Conservation (phyloP, 2,888 invertebrate genomes). For the Eurois occulta region DNA sequence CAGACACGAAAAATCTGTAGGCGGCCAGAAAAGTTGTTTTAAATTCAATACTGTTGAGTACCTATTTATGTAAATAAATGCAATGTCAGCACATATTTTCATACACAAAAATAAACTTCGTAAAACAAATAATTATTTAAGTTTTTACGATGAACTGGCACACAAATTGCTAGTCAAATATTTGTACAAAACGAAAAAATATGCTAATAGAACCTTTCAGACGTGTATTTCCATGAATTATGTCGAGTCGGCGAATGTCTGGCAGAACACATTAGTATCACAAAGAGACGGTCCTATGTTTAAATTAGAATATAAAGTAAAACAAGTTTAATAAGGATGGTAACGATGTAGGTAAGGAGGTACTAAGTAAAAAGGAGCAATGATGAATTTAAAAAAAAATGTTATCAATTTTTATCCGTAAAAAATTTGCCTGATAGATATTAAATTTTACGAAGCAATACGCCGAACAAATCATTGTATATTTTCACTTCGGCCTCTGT, state of each 20-base stretch:
- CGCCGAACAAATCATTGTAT: background rate
- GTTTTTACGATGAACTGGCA: slow-evolving; percentile 29
- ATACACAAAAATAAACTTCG: slow-evolving; percentile 28
- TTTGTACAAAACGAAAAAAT: slow-evolving; percentile 45
- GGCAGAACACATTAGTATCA: slow-evolving; percentile 48
- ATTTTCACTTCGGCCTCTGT: background rate
- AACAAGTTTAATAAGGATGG: slow-evolving; percentile 19
- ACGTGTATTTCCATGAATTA: slow-evolving; percentile 52
- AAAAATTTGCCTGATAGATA: background rate
- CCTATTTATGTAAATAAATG: background rate
- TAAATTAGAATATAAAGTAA: slow-evolving; percentile 54
- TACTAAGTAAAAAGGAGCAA: slow-evolving; percentile 6
- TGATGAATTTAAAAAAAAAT: background rate
- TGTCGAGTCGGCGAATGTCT: slow-evolving; percentile 43
- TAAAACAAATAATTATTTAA: slow-evolving; percentile 45
- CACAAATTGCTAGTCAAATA: slow-evolving; percentile 49
- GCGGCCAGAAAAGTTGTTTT: background rate
- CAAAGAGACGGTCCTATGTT: slow-evolving; percentile 52
- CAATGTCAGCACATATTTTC: slow-evolving; percentile 11
- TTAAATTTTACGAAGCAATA: slow-evolving; percentile 1
- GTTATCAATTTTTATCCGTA: background rate
- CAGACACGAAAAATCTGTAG: background rate
- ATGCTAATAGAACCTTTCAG: slow-evolving; percentile 54
- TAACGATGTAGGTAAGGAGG: slow-evolving; percentile 12
- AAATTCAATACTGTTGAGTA: background rate